A percentile compares a stretch with the other conserved stretches of the same genome.
Conservation (phyloP, 2,888 invertebrate species). For the Embidobia sp. region DNA sequence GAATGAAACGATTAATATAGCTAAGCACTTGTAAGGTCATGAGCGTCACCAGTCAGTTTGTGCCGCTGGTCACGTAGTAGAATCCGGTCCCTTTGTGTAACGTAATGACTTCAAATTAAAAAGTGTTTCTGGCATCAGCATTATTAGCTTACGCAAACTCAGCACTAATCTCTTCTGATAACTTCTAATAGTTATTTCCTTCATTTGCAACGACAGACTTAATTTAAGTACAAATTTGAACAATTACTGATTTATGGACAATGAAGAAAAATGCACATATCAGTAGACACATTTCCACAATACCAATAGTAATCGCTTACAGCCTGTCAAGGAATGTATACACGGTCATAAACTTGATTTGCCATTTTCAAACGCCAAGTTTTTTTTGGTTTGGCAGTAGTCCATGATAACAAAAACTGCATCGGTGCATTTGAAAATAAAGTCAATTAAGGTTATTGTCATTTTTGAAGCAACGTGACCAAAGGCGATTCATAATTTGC, state of each 20-base stretch:
- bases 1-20: conserved; percentile 18
- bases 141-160: conserved; percentile 10
- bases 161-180: background rate
- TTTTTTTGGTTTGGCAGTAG: conserved; percentile 13
- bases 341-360: conserved; percentile 12
- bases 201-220: background rate
- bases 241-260: too few relatives aligned
- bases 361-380: conserved; percentile 27
- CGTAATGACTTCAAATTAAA: conserved; percentile 14
- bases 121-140: conserved; percentile 1
- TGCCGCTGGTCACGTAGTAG: conserved; percentile 2
- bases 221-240: background rate
- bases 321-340: conserved; percentile 7
- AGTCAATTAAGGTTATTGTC: conserved; percentile 24
- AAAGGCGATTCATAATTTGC: background rate
- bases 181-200: conserved; percentile 7
- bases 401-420: conserved; percentile 23
- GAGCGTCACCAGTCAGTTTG: too few relatives aligned
- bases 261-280: too few relatives aligned
- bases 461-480: conserved; percentile 6
- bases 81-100: conserved; percentile 5
- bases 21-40: too few relatives aligned
- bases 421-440: conserved; percentile 29
- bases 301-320: too few relatives aligned
- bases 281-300: too few relatives aligned